These are phyloP conservation scores for Triplophysa bombifrons DNA, from an alignment of 2,797 vertebrate genomes.

Conservation along the genomic window DNA sequence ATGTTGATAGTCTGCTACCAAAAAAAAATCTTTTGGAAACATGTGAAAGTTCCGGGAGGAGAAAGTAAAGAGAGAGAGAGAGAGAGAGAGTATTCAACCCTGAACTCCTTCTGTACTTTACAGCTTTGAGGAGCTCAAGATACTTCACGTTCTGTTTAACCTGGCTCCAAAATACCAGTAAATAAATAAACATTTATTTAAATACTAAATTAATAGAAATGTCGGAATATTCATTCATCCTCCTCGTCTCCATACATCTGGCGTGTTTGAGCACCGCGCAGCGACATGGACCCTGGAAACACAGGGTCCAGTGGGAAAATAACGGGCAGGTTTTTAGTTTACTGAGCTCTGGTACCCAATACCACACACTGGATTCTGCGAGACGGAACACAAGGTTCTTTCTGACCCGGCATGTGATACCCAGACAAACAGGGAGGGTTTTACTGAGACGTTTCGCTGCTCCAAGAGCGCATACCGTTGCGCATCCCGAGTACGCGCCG, in stretches of 20 bases:
- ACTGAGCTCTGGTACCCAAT: constrained; percentile 73
- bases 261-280: constrained; percentile 65
- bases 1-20: not conserved
- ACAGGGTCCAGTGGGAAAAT: constrained; percentile 76
- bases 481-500: not conserved
- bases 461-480: not conserved
- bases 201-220: constrained; percentile 53
- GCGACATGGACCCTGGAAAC: constrained; percentile 71
- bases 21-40: no score
- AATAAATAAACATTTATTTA: constrained; percentile 46
- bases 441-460: constrained; percentile 3
- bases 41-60: no score
- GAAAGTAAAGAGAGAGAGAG: not conserved
- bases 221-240: constrained; percentile 59
- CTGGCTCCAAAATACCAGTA: not conserved
- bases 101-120: not conserved
- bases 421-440: constrained; percentile 4
- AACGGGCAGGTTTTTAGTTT: constrained; percentile 76
- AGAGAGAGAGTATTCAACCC: not conserved
- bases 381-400: constrained; percentile 63
- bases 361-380: constrained; percentile 59
- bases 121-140: not conserved
- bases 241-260: constrained; percentile 56
- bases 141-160: not conserved
- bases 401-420: constrained; percentile 57